Base-by-base conservation (phyloP, 2,888 invertebrate species). In the Aphodius sticticus region DNA sequence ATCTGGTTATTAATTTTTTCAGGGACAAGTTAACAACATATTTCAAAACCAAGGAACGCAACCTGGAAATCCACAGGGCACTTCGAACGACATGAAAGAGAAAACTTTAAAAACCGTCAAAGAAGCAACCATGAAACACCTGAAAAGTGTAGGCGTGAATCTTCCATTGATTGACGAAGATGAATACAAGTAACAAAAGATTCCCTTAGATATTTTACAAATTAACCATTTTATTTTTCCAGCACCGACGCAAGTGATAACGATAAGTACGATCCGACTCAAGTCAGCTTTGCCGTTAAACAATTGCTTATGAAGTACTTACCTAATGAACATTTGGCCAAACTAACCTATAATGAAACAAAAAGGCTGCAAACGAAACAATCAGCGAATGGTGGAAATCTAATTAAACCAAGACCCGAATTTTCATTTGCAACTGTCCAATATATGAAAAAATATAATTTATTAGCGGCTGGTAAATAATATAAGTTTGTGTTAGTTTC, bases 361-460 rank as follows among this genome's bases (percentile, higher is more conserved):
- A 36, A 81, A n/a, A 79, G 78, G 38, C 72, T 80, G 15, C 79
- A 82, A 79, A 78, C 80, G 6, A 81, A 80, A 26, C 77, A 74
- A 16, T 15, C 26, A 6, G 77, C 79, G 16, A 81, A 80, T 76
- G 84, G 82, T 6, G 80, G 84, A 26, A 85, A 86, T 78, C 79
- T 85, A 38, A 83, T 83, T 69, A 85, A 84, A 77, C 83, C 88
- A 78, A 89, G 89, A 7, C 91, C 90, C 35, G 94, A 94, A 83
- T 92, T 94, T 91, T 94, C 94, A 3, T 91, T 94, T 84, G 94
- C 94, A n/a, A 94, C 94, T 9, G 91, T 93, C 85, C 92, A 93
- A 84, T 94, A 94, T 86, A 92, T 94, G 91, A 92, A 94, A 86
- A 92, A 92, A 84, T 94, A 94, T 87, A 92, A 93, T 85, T 87